phyloP scores from a whole-genome alignment of 1,140 invertebrate genomes.

The Caenorhabditis inopinata region DNA sequence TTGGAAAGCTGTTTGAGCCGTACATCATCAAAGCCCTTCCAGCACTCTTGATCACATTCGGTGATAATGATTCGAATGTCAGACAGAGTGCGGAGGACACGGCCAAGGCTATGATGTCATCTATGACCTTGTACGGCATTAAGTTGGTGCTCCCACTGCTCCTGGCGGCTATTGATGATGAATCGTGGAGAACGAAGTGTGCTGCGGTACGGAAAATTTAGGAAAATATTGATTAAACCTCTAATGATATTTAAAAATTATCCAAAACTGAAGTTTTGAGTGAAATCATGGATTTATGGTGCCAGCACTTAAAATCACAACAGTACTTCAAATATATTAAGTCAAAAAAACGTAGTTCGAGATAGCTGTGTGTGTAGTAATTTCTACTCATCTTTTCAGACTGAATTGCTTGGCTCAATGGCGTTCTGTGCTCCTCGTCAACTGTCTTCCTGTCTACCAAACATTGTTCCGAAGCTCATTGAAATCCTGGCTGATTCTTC shows the following conservation, averaged over 20 bases:
- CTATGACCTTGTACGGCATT: conserved; percentile 91
- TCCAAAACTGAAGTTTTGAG: no score
- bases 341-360: no score
- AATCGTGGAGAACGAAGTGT: conserved; percentile 97
- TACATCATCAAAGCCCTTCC: conserved; percentile 96
- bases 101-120: conserved; percentile 92
- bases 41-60: conserved; percentile 90
- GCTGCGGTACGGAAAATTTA: conserved; percentile 79
- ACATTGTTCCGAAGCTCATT: conserved; percentile 95
- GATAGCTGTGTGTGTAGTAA: not conserved
- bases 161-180: conserved; percentile 80
- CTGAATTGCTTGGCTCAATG: conserved; percentile 83
- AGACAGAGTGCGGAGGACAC: conserved; percentile 77
- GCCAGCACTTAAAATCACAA: no score
- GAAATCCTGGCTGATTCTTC: conserved; percentile 90
- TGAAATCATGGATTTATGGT: no score
- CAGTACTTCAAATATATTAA: no score
- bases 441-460: conserved; percentile 91
- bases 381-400: conserved; percentile 25
- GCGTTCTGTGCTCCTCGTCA: conserved; percentile 88
- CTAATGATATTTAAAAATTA: no score
- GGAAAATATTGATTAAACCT: not conserved
- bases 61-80: conserved; percentile 81
- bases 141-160: conserved; percentile 78
- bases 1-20: conserved; percentile 82